Percentiles rank a stretch among this genome's conserved stretches.
These are phyloP conservation scores for Cryptomyrus ogoouensis DNA, from an alignment of 2,113 vertebrate genomes.

Conservation along the genomic window DNA sequence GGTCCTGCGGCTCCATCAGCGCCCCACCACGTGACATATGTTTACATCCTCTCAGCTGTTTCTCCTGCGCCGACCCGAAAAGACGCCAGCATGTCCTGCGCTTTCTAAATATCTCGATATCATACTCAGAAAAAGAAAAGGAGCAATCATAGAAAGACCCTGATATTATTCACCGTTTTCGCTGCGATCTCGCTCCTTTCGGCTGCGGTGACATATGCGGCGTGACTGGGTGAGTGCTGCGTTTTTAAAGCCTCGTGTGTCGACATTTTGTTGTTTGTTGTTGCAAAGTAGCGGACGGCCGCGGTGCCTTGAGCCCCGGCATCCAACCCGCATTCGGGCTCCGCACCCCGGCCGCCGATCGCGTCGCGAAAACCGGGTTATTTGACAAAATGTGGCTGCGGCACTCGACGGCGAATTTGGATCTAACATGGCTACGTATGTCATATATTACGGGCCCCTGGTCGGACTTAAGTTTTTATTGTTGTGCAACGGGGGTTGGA, in stretches of 20 bases:
- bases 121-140: neutral
- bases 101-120: constrained; percentile 13
- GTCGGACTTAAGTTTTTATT: neutral
- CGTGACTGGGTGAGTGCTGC: constrained; percentile 20
- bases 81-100: constrained; percentile 20
- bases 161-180: neutral
- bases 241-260: constrained; percentile 7
- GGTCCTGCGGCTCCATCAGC: neutral
- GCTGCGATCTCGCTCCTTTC: neutral
- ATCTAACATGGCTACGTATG: neutral
- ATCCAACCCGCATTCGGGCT: neutral
- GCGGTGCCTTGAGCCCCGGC: neutral
- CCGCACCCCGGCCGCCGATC: neutral
- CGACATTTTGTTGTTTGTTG: constrained; percentile 32
- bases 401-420: neutral
- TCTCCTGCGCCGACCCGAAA: constrained; percentile 26
- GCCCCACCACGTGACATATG: constrained; percentile 42
- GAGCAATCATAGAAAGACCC: neutral
- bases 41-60: constrained; percentile 54
- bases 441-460: neutral
- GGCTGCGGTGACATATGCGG: neutral
- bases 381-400: neutral
- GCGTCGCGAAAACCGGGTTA: neutral
- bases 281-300: constrained; percentile 14
- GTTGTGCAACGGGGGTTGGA: neutral